A percentile compares a stretch with the other conserved stretches of the same genome.
Conservation (phyloP, 2,113 vertebrate genomes). For the Pristiophorus japonicus region DNA sequence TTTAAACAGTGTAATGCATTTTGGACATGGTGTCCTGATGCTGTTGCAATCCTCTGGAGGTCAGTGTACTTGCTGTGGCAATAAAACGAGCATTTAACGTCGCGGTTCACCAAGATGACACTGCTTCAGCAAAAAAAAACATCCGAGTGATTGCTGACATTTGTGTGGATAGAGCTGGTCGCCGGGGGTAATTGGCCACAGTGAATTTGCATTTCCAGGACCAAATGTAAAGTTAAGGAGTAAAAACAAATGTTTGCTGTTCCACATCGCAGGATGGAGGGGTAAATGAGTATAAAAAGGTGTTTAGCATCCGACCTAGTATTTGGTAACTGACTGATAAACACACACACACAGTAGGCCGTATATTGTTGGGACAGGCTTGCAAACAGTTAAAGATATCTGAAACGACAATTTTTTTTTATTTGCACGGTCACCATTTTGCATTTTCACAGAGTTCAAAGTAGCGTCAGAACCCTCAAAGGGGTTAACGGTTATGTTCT, state of each 20-base stretch:
- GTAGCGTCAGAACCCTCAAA: neutral
- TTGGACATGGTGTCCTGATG: neutral
- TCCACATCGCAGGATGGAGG: neutral
- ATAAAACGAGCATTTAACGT: neutral
- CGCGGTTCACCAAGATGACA: neutral
- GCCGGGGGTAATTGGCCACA: neutral
- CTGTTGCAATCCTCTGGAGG: neutral
- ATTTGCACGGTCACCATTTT: neutral
- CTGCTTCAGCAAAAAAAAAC: neutral
- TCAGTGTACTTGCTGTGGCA: neutral
- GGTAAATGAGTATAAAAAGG: neutral
- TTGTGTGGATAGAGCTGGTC: neutral
- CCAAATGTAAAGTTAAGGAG: neutral
- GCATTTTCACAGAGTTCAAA: neutral
- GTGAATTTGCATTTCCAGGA: neutral
- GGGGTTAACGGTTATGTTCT: neutral
- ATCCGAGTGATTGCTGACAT: neutral
- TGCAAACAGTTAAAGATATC: neutral
- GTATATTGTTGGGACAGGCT: neutral
- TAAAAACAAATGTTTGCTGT: conserved; percentile 18
- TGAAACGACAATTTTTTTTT: neutral
- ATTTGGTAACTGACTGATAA: neutral
- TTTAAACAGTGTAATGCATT: neutral
- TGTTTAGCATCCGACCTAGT: neutral
- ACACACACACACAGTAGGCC: neutral